Conservation (phyloP, 2,888 invertebrate species). For the Lacanobia oleracea region DNA sequence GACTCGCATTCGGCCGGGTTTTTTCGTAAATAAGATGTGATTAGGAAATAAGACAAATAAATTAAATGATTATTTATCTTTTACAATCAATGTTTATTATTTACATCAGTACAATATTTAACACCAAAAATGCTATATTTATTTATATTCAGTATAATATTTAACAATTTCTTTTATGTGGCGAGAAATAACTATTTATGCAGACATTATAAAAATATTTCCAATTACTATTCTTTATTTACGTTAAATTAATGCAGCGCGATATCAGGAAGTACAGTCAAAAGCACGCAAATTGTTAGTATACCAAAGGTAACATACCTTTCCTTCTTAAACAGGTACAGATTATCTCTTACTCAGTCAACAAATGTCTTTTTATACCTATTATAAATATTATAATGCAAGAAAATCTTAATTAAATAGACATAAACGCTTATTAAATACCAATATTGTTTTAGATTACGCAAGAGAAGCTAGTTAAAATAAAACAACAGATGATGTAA, state of each 20-base stretch:
- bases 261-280: neutral
- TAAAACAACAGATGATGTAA: neutral
- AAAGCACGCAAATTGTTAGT: neutral
- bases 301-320: too few species aligned
- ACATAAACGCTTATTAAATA: neutral
- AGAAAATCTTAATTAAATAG: neutral
- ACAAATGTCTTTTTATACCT: neutral
- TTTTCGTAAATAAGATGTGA: neutral
- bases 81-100: conserved; percentile 38
- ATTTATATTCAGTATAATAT: neutral
- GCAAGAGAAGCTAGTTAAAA: neutral
- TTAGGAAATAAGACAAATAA: neutral
- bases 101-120: conserved; percentile 43
- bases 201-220: too few species aligned
- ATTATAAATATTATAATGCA: neutral
- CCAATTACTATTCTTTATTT: too few species aligned
- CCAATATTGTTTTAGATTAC: neutral
- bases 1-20: too few species aligned
- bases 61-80: neutral
- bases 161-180: neutral
- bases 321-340: neutral
- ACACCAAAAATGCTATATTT: conserved; percentile 22
- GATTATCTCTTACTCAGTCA: conserved; percentile 27
- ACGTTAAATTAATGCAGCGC: neutral
- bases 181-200: neutral